These are phyloP conservation scores for Drosophila cardini DNA, from an alignment of 1,140 invertebrate species.

Conservation along the genomic window DNA sequence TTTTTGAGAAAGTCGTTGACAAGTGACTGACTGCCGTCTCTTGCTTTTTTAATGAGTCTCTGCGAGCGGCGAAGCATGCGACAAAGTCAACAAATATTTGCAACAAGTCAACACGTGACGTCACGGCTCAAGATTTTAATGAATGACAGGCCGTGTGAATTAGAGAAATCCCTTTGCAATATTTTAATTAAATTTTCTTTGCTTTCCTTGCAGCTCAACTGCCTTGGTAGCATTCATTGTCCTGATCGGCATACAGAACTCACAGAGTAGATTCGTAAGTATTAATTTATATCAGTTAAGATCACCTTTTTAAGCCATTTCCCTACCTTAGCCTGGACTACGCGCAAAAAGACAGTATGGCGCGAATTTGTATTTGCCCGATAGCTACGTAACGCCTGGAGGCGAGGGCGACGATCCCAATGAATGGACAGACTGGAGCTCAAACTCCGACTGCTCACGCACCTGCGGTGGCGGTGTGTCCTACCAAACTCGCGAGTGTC, in stretches of 20 bases:
- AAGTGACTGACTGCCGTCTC: slow-evolving; percentile 40
- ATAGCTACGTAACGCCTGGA: slow-evolving; percentile 88
- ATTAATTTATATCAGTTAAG: neutral
- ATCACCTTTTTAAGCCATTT: neutral
- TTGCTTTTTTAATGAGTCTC: slow-evolving; percentile 56
- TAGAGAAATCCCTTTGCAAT: slow-evolving; percentile 6
- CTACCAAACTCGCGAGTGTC: slow-evolving; percentile 90
- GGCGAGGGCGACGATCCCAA: slow-evolving; percentile 86
- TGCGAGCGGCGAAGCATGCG: slow-evolving; percentile 64
- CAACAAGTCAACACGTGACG: slow-evolving; percentile 79
- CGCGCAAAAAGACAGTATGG: slow-evolving; percentile 91
- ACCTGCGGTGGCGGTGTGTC: slow-evolving; percentile 96
- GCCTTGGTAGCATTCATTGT: slow-evolving; percentile 83
- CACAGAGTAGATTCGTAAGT: slow-evolving; percentile 84
- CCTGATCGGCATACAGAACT: slow-evolving; percentile 62
- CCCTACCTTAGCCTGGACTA: slow-evolving; percentile 85
- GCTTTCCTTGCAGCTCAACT: slow-evolving; percentile 74
- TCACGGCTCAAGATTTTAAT: slow-evolving; percentile 45
- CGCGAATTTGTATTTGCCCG: slow-evolving; percentile 88
- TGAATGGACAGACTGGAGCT: slow-evolving; percentile 91
- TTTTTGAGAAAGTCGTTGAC: slow-evolving; percentile 65
- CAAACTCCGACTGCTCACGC: slow-evolving; percentile 91
- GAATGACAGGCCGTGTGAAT: slow-evolving; percentile 38
- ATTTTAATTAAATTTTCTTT: slow-evolving; percentile 55
- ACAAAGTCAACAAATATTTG: slow-evolving; percentile 73